phyloP scores from a whole-genome alignment of 2,113 vertebrate species.

The Anguilla rostrata region DNA sequence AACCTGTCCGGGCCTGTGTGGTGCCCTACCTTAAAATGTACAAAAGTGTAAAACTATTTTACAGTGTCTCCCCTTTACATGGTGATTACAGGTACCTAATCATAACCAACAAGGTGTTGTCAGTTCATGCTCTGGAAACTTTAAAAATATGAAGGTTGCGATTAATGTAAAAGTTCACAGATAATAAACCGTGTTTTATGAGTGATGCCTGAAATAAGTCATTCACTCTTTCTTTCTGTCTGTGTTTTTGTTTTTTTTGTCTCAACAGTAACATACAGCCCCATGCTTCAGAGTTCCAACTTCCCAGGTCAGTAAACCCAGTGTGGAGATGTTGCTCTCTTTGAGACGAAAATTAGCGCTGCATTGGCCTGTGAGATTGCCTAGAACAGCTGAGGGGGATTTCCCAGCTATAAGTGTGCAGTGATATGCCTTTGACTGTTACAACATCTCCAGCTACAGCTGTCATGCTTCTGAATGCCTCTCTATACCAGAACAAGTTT shows the following conservation, averaged over 20 bases:
- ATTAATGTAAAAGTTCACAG: conserved; percentile 14
- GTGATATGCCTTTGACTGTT: neutral
- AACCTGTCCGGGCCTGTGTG: too few species aligned
- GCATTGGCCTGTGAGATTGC: neutral
- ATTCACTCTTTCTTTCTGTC: conserved; percentile 11
- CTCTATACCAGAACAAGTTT: too few species aligned
- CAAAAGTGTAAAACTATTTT: too few species aligned
- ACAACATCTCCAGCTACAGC: too few species aligned
- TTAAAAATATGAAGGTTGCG: conserved; percentile 4
- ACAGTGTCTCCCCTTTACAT: neutral
- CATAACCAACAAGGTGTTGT: neutral
- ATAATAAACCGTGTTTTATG: neutral
- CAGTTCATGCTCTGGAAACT: neutral
- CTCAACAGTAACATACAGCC: conserved; percentile 43
- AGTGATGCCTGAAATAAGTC: conserved; percentile 8
- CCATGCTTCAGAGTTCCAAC: conserved; percentile 61
- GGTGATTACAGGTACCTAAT: neutral
- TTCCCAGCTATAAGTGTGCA: neutral
- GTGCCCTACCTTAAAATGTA: too few species aligned
- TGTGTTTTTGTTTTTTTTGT: conserved; percentile 22
- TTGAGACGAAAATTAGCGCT: conserved; percentile 28
- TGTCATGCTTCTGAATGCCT: too few species aligned
- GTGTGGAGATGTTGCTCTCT: neutral
- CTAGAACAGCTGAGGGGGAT: neutral
- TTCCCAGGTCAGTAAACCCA: conserved; percentile 56